A percentile compares a stretch with the other conserved stretches of the same genome.
Evolutionary conservation across 2,113 vertebrate genomes (phyloP).

Genomic region (Chunga burmeisteri): DNA sequence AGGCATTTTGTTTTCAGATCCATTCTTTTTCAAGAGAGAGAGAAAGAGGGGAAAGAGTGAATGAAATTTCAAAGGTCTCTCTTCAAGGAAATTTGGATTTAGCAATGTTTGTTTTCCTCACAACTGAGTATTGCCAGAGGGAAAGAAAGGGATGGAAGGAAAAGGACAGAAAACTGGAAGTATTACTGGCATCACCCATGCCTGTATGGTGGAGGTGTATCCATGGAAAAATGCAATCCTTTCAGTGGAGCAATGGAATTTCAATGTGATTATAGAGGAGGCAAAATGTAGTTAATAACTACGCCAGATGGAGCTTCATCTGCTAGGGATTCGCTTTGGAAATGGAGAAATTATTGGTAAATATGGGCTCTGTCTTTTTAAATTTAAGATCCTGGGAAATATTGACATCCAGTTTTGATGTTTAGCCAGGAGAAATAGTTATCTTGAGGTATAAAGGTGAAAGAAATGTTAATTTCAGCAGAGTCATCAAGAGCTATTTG

Average conservation of each 20-base stretch:
- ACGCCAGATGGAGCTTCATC: conserved; percentile 21
- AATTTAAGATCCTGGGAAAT: conserved; percentile 8
- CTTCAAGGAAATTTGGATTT: neutral
- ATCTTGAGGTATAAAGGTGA: conserved; percentile 27
- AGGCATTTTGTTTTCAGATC: neutral
- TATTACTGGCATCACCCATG: neutral
- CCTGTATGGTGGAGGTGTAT: neutral
- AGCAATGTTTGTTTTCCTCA: neutral
- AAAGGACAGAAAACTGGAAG: neutral
- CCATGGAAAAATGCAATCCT: neutral
- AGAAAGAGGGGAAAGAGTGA: neutral
- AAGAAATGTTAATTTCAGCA: conserved; percentile 26
- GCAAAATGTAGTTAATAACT: conserved; percentile 8
- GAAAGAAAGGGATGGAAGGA: neutral
- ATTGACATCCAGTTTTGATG: conserved; percentile 25
- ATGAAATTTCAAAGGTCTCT: neutral
- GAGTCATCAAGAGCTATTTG: conserved; percentile 21
- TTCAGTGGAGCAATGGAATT: neutral
- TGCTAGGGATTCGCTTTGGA: neutral
- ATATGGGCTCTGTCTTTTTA: conserved; percentile 28
- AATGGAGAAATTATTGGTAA: neutral
- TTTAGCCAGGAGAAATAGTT: conserved; percentile 8
- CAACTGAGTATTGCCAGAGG: neutral
- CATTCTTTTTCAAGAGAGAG: neutral
- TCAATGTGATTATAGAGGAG: neutral